Base-by-base conservation (phyloP, 2,888 invertebrate genomes). In the Syrphus vitripennis region DNA sequence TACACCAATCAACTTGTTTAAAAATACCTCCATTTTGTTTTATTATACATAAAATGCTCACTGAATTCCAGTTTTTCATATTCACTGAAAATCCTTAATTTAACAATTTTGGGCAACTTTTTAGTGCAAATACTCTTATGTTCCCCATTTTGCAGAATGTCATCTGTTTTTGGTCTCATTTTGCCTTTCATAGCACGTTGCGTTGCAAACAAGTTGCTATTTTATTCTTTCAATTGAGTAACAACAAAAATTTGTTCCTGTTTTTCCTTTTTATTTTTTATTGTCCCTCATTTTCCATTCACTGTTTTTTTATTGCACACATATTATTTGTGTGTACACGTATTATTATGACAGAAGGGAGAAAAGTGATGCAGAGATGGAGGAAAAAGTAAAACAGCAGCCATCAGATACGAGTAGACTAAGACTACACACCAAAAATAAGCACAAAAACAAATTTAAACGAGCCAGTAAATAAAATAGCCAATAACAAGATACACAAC, bases 381-480 rank as follows among this genome's bases (percentile, higher is more conserved):
- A 57, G 59, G 5, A 42, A 42, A 48, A 45, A 29, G n/a, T n/a
- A n/a, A 50, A 26, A 59, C 34, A 59, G 34, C 59, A n/a, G n/a
- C n/a, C n/a, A n/a, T n/a, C 16, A 57, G n/a, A 53, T 61, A n/a
- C n/a, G n/a, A n/a, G n/a, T n/a, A n/a, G n/a, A n/a, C n/a, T n/a
- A n/a, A 65, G 16, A 50, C 50, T 50, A 74, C 63, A 77, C 40
- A 61, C 63, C 24, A 55, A 76, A n/a, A 75, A 75, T 70, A 55
- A 57, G 57, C 19, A 34, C 40, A 71, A 80, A 74, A 84, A 65
- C 53, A 76, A 84, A 84, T 74, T 69, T 76, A 45, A 45, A 61
- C 42, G 14, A 53, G 57, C 78, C 70, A 79, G n/a, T 59, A 87
- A 78, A 83, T 71, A 83, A 75, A 78, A 74, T 78, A 71, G 71